A percentile compares a stretch with the other conserved stretches of the same genome.
Conservation (phyloP, 1,140 invertebrate genomes). For the Druon quercuslanigerum region DNA sequence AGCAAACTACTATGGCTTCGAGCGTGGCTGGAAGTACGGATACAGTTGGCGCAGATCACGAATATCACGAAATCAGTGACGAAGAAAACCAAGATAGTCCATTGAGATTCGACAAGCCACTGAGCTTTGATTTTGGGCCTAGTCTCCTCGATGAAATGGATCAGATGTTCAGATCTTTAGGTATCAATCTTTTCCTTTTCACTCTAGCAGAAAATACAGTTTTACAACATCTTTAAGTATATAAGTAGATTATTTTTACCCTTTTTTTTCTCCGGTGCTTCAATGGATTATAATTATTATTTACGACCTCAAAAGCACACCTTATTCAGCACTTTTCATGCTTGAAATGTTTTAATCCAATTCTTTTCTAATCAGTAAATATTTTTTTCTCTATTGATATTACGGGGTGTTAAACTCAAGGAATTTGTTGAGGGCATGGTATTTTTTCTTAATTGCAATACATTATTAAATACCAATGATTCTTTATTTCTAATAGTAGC, state of each 20-base stretch:
- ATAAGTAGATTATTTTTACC: too few relatives aligned
- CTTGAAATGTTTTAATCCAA: too few relatives aligned
- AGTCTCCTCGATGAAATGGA: conserved; percentile 97
- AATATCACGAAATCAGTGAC: conserved; percentile 95
- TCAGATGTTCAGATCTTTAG: conserved; percentile 90
- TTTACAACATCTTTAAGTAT: too few relatives aligned
- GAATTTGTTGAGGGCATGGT: too few relatives aligned
- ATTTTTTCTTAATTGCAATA: too few relatives aligned
- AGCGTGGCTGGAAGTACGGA: conserved; percentile 61
- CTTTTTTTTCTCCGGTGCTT: too few relatives aligned
- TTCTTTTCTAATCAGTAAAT: too few relatives aligned
- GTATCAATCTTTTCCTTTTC: conserved; percentile 52
- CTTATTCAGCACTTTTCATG: not conserved
- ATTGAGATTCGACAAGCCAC: conserved; percentile 70
- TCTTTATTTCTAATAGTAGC: too few relatives aligned
- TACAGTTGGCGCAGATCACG: conserved; percentile 79
- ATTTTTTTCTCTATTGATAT: too few relatives aligned
- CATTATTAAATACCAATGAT: too few relatives aligned
- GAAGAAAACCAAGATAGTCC: conserved; percentile 82
- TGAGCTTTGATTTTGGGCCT: conserved; percentile 91
- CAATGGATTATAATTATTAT: not conserved
- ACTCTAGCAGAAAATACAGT: not conserved
- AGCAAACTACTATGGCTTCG: conserved; percentile 54
- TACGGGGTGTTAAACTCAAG: too few relatives aligned
- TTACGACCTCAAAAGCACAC: not conserved